Conservation (phyloP, 2,888 invertebrate species). For the Penaeus monodon region DNA sequence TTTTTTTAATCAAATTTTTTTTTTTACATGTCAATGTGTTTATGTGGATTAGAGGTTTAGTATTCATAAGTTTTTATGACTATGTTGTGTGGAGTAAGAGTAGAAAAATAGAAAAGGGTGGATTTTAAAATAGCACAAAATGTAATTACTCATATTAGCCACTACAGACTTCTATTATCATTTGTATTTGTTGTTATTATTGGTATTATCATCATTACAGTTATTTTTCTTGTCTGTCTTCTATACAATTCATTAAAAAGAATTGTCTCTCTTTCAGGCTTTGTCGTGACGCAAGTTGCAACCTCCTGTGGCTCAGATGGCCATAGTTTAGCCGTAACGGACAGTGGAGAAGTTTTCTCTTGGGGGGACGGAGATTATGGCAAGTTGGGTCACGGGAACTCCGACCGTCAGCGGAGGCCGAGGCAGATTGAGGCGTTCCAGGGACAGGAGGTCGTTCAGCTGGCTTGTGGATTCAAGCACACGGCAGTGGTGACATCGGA, state of each 20-base stretch:
- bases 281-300: constrained; percentile 76
- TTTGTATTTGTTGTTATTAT: background rate
- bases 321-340: constrained; percentile 77
- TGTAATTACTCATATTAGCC: too few relatives aligned
- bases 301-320: constrained; percentile 78
- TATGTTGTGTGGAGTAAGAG: too few relatives aligned
- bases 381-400: constrained; percentile 78
- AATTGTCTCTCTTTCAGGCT: constrained; percentile 70
- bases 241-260: background rate
- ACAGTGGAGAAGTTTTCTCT: constrained; percentile 78
- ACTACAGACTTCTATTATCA: background rate
- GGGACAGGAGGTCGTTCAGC: constrained; percentile 72
- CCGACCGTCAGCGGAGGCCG: constrained; percentile 76
- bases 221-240: background rate
- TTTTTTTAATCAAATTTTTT: too few relatives aligned
- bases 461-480: constrained; percentile 66
- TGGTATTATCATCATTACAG: background rate
- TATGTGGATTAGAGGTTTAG: too few relatives aligned
- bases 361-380: constrained; percentile 80
- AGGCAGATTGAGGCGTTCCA: constrained; percentile 77
- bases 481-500: constrained; percentile 75
- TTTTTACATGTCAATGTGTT: too few relatives aligned
- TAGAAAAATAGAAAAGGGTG: too few relatives aligned
- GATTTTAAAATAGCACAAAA: too few relatives aligned
- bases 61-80: too few relatives aligned